Evolutionary conservation across 64 coral and sea anemone species (phyloP).

Genomic region (Actinia equina): DNA sequence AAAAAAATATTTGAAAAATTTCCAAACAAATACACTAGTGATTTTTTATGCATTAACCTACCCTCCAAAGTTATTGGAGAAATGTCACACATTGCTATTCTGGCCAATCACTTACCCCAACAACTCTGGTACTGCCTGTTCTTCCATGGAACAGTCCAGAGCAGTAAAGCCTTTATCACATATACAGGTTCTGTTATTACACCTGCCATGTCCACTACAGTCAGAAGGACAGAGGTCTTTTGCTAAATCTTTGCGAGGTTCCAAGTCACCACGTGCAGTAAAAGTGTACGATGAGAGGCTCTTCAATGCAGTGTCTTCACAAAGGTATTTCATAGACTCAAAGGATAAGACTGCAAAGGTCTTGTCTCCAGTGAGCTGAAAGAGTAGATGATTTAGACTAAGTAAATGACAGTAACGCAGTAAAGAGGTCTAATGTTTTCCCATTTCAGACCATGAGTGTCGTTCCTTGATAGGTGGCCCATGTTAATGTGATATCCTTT

Average conservation of each 20-base stretch:
- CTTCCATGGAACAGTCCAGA: constrained; percentile 21
- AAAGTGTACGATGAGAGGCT: not conserved
- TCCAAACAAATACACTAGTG: no score
- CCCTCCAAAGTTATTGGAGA: no score
- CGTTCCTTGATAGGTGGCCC: no score
- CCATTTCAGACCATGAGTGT: no score
- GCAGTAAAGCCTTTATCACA: not conserved
- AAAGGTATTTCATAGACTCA: constrained; percentile 15
- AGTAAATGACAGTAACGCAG: no score
- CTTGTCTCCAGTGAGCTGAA: constrained; percentile 27
- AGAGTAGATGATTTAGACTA: not conserved
- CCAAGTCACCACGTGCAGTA: not conserved
- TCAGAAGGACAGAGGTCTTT: constrained; percentile 18
- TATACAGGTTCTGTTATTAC: no score
- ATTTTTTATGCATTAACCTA: no score
- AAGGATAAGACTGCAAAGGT: not conserved
- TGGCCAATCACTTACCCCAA: not conserved
- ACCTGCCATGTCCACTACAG: constrained; percentile 15
- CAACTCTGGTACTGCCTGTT: constrained; percentile 8
- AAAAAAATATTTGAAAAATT: no score
- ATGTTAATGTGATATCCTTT: no score
- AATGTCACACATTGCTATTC: no score
- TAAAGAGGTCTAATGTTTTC: no score
- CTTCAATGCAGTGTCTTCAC: constrained; percentile 20
- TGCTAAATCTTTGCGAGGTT: not conserved